Evolutionary conservation across 2,888 invertebrate genomes (phyloP).

Genomic region (Iphiclides podalirius): DNA sequence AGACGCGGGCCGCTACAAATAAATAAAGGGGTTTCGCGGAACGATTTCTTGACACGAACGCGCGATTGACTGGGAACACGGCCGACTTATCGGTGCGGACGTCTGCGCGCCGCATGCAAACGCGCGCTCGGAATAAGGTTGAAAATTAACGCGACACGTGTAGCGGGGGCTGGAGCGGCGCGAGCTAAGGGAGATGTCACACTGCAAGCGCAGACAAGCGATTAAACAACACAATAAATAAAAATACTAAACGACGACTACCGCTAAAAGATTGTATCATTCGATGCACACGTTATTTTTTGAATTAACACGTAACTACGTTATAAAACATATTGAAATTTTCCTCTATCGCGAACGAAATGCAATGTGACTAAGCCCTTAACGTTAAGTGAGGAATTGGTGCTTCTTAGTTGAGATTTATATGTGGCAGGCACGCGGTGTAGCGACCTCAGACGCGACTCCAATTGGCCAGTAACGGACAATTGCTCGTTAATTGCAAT

Average conservation of each 20-base stretch:
- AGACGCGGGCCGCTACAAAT: slow-evolving; percentile 49
- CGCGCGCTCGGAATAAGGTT: slow-evolving; percentile 42
- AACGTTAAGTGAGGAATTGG: slow-evolving; percentile 68
- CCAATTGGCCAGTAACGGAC: slow-evolving; percentile 47
- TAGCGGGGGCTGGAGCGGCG: slow-evolving; percentile 27
- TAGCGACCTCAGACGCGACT: slow-evolving; percentile 25
- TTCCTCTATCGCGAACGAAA: too few relatives aligned
- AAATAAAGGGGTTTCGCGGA: slow-evolving; percentile 56
- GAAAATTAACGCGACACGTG: slow-evolving; percentile 26
- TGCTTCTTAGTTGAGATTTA: slow-evolving; percentile 71
- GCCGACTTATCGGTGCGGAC: slow-evolving; percentile 34
- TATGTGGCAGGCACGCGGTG: slow-evolving; percentile 46
- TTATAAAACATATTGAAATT: too few relatives aligned
- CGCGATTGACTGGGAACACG: slow-evolving; percentile 51
- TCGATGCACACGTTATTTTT: too few relatives aligned
- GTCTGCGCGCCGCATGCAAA: slow-evolving; percentile 43
- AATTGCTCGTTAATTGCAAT: slow-evolving; percentile 68
- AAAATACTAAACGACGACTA: too few relatives aligned
- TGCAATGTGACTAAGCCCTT: neutral
- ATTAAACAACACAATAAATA: too few relatives aligned
- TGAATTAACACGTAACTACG: too few relatives aligned
- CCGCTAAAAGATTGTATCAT: too few relatives aligned
- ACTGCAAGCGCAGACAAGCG: slow-evolving; percentile 36
- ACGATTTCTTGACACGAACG: slow-evolving; percentile 53
- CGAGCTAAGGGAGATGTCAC: slow-evolving; percentile 31